These are phyloP conservation scores for Rhea pennata DNA, from an alignment of 2,113 vertebrate species.

Conservation along the genomic window DNA sequence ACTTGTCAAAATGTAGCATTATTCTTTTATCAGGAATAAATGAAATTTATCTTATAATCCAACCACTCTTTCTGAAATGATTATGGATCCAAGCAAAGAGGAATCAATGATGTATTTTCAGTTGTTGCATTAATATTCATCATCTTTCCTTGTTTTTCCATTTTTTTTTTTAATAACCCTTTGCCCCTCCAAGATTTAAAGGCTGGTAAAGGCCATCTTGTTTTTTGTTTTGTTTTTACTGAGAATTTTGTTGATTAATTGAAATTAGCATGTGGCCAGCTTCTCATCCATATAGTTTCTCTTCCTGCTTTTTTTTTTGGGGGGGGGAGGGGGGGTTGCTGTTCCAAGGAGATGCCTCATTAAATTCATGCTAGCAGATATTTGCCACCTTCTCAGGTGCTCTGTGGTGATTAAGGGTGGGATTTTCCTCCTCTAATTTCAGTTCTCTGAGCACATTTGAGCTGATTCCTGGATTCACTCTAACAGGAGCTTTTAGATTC, in stretches of 20 bases:
- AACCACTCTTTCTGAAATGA: constrained; percentile 57
- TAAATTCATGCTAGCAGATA: background rate
- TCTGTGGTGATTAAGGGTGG: background rate
- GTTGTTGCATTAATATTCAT: constrained; percentile 52
- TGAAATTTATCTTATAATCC: constrained; percentile 62
- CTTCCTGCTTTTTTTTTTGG: background rate
- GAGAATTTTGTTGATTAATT: background rate
- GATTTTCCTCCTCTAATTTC: background rate
- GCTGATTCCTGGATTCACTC: background rate
- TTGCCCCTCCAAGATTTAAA: background rate
- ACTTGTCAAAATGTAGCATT: constrained; percentile 57
- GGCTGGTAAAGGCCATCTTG: background rate
- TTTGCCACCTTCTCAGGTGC: background rate
- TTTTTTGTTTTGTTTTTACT: background rate
- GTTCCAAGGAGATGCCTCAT: background rate
- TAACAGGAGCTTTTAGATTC: background rate
- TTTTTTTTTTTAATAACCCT: background rate
- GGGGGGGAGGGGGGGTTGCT: no score
- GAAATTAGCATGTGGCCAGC: background rate
- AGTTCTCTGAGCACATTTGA: background rate
- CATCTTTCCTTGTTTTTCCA: background rate
- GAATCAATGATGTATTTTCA: constrained; percentile 42
- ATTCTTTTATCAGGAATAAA: constrained; percentile 69
- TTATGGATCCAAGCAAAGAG: constrained; percentile 53
- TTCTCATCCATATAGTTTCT: background rate